phyloP scores from a whole-genome alignment of 2,888 invertebrate species.

The Melanostoma scalare region DNA sequence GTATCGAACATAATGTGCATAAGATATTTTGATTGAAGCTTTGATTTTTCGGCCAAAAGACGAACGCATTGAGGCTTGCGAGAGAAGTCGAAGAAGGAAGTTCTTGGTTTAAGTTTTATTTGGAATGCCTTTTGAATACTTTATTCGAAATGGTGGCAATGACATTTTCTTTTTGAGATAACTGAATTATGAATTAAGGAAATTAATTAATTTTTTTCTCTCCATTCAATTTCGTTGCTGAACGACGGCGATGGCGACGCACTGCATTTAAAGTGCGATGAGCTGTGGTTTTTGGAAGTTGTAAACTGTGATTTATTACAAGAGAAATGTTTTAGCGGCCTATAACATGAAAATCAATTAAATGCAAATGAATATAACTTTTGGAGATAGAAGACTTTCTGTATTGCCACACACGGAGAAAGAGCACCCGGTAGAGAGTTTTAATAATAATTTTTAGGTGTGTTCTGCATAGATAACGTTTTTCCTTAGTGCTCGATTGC shows the following conservation, averaged over 20 bases:
- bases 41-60: constrained; percentile 38
- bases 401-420: constrained; percentile 11
- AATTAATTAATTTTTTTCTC: constrained; percentile 49
- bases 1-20: constrained; percentile 65
- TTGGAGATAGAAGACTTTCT: constrained; percentile 1
- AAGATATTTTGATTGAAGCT: constrained; percentile 49
- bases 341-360: constrained; percentile 20
- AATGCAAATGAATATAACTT: constrained; percentile 7
- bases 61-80: constrained; percentile 26
- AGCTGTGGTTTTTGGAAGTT: constrained; percentile 3
- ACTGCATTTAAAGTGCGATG: constrained; percentile 49
- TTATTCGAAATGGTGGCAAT: constrained; percentile 60
- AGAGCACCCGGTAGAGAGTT: background rate
- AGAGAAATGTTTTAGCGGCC: constrained; percentile 40
- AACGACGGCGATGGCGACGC: background rate
- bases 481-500: too few species aligned
- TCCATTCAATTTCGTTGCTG: constrained; percentile 5
- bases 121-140: constrained; percentile 68
- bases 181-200: constrained; percentile 70
- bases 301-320: constrained; percentile 51
- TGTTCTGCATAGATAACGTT: too few species aligned
- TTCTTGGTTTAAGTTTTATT: constrained; percentile 51
- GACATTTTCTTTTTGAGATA: constrained; percentile 58
- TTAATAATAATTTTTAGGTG: background rate
- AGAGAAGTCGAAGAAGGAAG: constrained; percentile 58